Percentiles rank a stretch among this genome's conserved stretches.
Evolutionary conservation across 2,113 vertebrate species (phyloP).

Genomic region (Panthera tigris): DNA sequence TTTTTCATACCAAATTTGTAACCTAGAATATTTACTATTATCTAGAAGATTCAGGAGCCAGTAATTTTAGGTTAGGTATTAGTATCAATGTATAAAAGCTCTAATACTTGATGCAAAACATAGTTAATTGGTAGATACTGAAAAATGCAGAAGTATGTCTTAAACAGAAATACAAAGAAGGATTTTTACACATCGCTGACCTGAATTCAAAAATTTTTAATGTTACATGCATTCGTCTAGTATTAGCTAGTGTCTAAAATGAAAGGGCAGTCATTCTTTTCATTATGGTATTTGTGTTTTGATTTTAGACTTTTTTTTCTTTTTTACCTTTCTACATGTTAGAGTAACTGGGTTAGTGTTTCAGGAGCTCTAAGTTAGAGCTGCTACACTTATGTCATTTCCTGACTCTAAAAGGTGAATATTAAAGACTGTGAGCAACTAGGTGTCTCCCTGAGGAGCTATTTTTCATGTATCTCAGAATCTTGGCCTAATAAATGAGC

Average conservation of each 20-base stretch:
- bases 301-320: background rate
- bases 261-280: slow-evolving; percentile 17
- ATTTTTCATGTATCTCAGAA: background rate
- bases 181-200: background rate
- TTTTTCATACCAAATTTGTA: slow-evolving; percentile 51
- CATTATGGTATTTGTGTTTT: slow-evolving; percentile 39
- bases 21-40: slow-evolving; percentile 49
- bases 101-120: background rate
- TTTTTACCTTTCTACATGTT: background rate
- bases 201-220: background rate
- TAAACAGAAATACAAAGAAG: background rate
- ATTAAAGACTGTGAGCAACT: background rate
- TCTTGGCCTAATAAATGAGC: background rate
- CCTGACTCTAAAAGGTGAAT: background rate
- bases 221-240: background rate
- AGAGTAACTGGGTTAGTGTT: background rate
- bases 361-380: background rate
- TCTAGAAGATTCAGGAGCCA: background rate
- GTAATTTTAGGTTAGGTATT: slow-evolving; percentile 10
- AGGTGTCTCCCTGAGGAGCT: background rate
- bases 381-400: background rate
- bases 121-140: background rate
- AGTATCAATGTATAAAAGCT: slow-evolving; percentile 3
- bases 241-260: background rate
- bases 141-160: background rate